Percentiles rank a stretch among this genome's conserved stretches.
Conservation (phyloP, 2,797 vertebrate genomes). For the Neomorphus geoffroyi region DNA sequence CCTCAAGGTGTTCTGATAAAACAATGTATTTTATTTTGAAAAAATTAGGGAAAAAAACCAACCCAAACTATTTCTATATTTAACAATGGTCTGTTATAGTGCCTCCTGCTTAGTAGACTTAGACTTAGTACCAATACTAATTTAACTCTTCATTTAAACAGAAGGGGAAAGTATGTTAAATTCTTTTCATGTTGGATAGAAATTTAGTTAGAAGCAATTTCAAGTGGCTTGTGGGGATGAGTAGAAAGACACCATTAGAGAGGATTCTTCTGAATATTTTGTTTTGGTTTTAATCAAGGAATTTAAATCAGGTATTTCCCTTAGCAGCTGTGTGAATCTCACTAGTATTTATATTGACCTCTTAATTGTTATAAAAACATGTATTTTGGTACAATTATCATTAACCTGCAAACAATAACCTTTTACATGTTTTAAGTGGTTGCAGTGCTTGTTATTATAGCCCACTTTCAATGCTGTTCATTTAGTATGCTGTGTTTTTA, state of each 20-base stretch:
- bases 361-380: slow-evolving; percentile 75
- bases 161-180: background rate
- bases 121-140: background rate
- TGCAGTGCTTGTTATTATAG: slow-evolving; percentile 72
- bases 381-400: slow-evolving; percentile 74
- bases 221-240: background rate
- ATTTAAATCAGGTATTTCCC: slow-evolving; percentile 42
- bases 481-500: slow-evolving; percentile 78
- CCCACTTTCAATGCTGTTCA: slow-evolving; percentile 71
- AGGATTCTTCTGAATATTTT: background rate
- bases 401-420: slow-evolving; percentile 75
- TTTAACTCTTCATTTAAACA: background rate
- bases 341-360: slow-evolving; percentile 65
- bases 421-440: slow-evolving; percentile 69
- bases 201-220: background rate
- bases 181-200: background rate
- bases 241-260: background rate
- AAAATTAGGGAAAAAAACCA: background rate
- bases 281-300: slow-evolving; percentile 10
- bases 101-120: background rate
- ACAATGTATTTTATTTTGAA: background rate
- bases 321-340: slow-evolving; percentile 41
- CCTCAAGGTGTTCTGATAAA: background rate
- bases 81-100: background rate
- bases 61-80: background rate